A percentile compares a stretch with the other conserved stretches of the same genome.
These are phyloP conservation scores for Drosophila planitibia DNA, from an alignment of 2,888 invertebrate genomes.

Conservation along the genomic window DNA sequence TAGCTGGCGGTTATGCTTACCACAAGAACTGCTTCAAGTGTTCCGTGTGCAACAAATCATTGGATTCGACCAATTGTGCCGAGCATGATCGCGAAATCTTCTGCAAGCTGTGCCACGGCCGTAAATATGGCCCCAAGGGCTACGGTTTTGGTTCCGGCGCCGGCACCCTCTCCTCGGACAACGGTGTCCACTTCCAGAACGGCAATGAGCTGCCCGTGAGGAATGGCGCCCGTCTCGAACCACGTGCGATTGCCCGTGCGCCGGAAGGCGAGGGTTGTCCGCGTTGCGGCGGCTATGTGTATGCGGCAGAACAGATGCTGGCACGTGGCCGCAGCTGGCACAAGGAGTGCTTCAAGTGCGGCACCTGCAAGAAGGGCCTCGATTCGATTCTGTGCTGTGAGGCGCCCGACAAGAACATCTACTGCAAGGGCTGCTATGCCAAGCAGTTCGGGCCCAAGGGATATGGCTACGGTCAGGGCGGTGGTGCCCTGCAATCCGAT, in stretches of 20 bases:
- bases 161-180: conserved; percentile 75
- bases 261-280: conserved; percentile 96
- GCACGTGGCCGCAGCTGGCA: conserved; percentile 88
- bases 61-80: conserved; percentile 74
- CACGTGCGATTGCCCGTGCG: conserved; percentile 91
- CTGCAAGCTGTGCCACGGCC: conserved; percentile 72
- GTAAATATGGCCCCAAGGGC: conserved; percentile 72
- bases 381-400: conserved; percentile 97
- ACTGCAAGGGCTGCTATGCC: conserved; percentile 99
- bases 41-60: conserved; percentile 77
- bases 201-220: conserved; percentile 82
- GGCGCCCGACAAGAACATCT: conserved; percentile 97
- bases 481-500: conserved; percentile 96
- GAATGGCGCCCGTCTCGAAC: conserved; percentile 89
- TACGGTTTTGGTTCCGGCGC: conserved; percentile 75
- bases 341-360: conserved; percentile 97
- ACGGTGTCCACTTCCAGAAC: conserved; percentile 75
- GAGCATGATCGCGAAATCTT: conserved; percentile 74
- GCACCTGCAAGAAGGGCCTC: conserved; percentile 93
- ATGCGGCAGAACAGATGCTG: conserved; percentile 98
- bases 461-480: conserved; percentile 98
- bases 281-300: conserved; percentile 97
- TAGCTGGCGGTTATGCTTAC: conserved; percentile 74
- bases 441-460: conserved; percentile 99
- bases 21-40: conserved; percentile 79